Evolutionary conservation across 2,797 vertebrate genomes (phyloP), one percentile per base, ranked within the genome.

Genomic region (Ctenochaetus hawaiiensis): DNA sequence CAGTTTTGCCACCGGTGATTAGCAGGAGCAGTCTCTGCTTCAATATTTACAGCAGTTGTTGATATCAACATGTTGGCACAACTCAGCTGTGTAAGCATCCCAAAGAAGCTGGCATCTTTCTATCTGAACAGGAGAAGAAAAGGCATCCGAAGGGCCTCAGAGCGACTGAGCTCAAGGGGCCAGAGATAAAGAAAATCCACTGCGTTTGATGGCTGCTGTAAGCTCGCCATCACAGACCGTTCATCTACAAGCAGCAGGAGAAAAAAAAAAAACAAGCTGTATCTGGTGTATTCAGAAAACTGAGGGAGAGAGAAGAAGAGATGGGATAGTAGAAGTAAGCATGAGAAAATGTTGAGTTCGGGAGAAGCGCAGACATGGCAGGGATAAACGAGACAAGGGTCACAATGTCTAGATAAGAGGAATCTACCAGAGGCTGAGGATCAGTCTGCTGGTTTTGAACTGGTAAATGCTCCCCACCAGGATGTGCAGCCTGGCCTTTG

Each of bases 371-470:
- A 49, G 37, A 70, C 41, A 80, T 65, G 69, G 41, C 67, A 74
- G 60, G 37, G 53, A 78, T 70, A 26, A 87, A 86, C 2, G 6
- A 74, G 74, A 67, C 63, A 51, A 51, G 64, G 79, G 78, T 85
- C 70, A 75, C 4, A 5, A 69, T 17, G 62, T 77, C 3, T 6
- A 52, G 76, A 84, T 73, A 44, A 80, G 75, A 87, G 54, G 26
- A 85, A 81, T 80, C 67, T 53, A 75, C 60, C 68, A 77, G 47
- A 76, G 67, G 72, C 74, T 44, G 75, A 80, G 61, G 67, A 85
- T 84, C 80, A 74, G 68, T 41, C 59, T 44, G 77, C 65, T 83
- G 83, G 67, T 84, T 88, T 92, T 82, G 64, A 90, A 90, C 85
- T 77, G 73, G 75, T 83, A 81, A 89, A 86, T 77, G 68, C 69